phyloP scores from a whole-genome alignment of 2,113 vertebrate species.

The Podarcis muralis region DNA sequence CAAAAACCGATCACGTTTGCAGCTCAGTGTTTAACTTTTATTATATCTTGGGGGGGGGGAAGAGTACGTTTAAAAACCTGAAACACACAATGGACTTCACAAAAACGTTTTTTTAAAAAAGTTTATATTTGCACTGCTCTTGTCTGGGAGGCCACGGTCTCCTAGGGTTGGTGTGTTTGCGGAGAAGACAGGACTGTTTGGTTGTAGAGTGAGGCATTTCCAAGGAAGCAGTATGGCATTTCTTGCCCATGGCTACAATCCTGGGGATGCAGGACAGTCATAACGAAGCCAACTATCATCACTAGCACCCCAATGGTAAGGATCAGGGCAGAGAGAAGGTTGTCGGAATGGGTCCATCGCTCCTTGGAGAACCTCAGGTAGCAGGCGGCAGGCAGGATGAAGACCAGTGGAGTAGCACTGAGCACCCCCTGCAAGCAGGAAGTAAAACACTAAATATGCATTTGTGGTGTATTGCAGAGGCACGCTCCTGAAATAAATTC shows the following conservation, averaged over 20 bases:
- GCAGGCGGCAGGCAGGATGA: conserved; percentile 92
- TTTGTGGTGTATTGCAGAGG: background rate
- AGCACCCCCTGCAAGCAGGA: conserved; percentile 83
- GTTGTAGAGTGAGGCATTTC: conserved; percentile 78
- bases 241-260: conserved; percentile 91
- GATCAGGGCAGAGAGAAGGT: conserved; percentile 80
- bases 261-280: conserved; percentile 83
- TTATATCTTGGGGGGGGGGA: background rate
- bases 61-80: background rate
- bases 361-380: conserved; percentile 87
- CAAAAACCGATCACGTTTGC: background rate
- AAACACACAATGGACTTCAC: background rate
- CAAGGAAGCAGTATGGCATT: conserved; percentile 88
- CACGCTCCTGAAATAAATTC: background rate
- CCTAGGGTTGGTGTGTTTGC: background rate
- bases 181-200: conserved; percentile 67
- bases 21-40: background rate
- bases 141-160: conserved; percentile 6
- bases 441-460: conserved; percentile 45
- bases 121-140: conserved; percentile 18
- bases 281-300: conserved; percentile 85
- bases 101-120: background rate
- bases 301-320: conserved; percentile 83
- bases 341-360: conserved; percentile 83
- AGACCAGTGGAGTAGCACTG: conserved; percentile 91